These are phyloP conservation scores for Alouatta palliata DNA, from an alignment of 2,113 vertebrate genomes.

Conservation along the genomic window DNA sequence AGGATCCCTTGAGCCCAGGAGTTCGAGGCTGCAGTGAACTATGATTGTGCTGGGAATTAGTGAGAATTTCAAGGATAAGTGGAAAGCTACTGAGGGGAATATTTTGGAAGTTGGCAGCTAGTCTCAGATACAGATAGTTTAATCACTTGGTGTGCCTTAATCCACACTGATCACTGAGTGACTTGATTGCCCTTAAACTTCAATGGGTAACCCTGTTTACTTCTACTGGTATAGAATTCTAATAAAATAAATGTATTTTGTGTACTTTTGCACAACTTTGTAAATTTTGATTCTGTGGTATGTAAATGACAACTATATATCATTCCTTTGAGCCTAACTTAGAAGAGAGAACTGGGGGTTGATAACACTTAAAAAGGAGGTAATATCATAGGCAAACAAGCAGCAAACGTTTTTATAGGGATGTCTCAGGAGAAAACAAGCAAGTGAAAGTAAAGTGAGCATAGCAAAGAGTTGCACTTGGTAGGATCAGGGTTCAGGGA, in stretches of 20 bases:
- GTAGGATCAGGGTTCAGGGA: neutral
- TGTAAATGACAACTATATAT: neutral
- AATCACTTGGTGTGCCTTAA: conserved; percentile 14
- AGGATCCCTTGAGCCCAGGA: too few species aligned
- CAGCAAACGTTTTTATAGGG: conserved; percentile 28
- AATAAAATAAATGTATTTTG: conserved; percentile 26
- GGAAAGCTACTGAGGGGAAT: conserved; percentile 20
- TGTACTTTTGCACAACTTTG: neutral
- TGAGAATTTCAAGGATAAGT: neutral
- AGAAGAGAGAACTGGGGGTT: neutral
- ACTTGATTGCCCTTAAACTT: neutral
- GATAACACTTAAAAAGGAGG: neutral
- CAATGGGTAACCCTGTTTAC: neutral
- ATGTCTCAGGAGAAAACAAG: neutral
- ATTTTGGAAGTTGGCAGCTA: conserved; percentile 18
- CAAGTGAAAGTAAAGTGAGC: neutral
- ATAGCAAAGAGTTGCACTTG: neutral
- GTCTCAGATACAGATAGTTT: neutral
- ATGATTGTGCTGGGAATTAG: neutral
- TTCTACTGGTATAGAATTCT: conserved; percentile 20
- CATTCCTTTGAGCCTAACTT: conserved; percentile 28
- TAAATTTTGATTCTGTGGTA: neutral
- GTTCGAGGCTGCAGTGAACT: too few species aligned
- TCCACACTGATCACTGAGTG: neutral
- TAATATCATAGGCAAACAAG: neutral